Evolutionary conservation across 2,113 vertebrate genomes (phyloP), one percentile per base, ranked within the genome.

Genomic region (Larimichthys polyactis): DNA sequence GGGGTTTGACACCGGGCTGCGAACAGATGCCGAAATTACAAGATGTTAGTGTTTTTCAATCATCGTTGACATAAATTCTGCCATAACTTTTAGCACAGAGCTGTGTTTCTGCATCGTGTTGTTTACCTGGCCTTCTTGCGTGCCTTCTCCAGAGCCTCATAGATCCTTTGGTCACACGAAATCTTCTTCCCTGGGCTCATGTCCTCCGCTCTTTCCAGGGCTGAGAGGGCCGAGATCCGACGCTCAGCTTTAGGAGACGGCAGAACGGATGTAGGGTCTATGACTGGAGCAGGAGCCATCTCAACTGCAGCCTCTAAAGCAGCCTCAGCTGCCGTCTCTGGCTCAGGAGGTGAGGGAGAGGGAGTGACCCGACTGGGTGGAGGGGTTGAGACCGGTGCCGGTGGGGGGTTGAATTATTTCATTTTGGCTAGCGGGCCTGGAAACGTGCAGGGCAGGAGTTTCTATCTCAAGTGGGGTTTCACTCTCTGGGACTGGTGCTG

Each of bases 141-240:
- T 1, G 93, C 90, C 52, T 93, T 95, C 81, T 95, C 90, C 75
- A 96, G 87, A 60, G 94, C 91, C 0, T 52, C 90, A 19, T 94
- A 68, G 48, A 95, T 78, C 69, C 94, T 92, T 20, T 63, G 85
- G 82, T 95, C 95, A 44, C 48, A 67, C 0, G 86, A 17, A 4
- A 46, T 81, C 82, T 2, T 87, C 49, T 82, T 95, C 22, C 46
- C 85, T 0, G 83, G 75, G 63, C 5, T 70, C 87, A 83, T 89
- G 70, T 93, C 93, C 73, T 90, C 93, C 0, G 92, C 93, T 72
- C 92, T 92, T 55, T 84, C 92, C 79, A 95, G 76, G 57, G 67
- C 79, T 5, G 89, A 92, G n/a, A 94, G 78, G 0, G 88, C 76
- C 0, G 94, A 89, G 57, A 75, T 51, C 0, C 79, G 29, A 16